A percentile compares a stretch with the other conserved stretches of the same genome.
Evolutionary conservation across 2,888 invertebrate species (phyloP).

Genomic region (Mesopsocus fuscifrons): DNA sequence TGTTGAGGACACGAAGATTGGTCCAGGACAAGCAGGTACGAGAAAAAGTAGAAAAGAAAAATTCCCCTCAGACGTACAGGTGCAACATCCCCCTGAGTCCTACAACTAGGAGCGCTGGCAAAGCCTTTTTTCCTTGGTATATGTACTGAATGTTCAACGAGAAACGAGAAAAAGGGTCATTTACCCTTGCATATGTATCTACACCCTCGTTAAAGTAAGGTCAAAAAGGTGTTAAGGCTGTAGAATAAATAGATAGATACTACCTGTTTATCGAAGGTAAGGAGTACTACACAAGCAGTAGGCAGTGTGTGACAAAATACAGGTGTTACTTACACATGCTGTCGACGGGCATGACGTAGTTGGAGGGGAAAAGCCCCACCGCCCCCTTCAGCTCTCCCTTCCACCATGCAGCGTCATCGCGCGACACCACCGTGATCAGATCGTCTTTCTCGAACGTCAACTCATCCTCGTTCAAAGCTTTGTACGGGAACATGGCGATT

Average conservation of each 20-base stretch:
- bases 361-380: slow-evolving; percentile 86
- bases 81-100: too few relatives aligned
- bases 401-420: slow-evolving; percentile 97
- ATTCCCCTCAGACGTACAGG: background rate
- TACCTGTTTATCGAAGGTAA: slow-evolving; percentile 2
- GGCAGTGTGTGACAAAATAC: slow-evolving; percentile 10
- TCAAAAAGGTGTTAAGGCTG: slow-evolving; percentile 10
- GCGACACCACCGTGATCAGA: slow-evolving; percentile 69
- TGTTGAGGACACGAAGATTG: slow-evolving; percentile 9
- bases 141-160: too few relatives aligned
- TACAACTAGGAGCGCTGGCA: too few relatives aligned
- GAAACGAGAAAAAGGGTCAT: too few relatives aligned
- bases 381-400: slow-evolving; percentile 79
- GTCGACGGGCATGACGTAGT: slow-evolving; percentile 63
- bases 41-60: slow-evolving; percentile 15
- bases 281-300: background rate
- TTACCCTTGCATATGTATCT: too few relatives aligned
- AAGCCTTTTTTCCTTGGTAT: too few relatives aligned
- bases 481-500: slow-evolving; percentile 82
- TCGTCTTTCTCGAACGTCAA: slow-evolving; percentile 82
- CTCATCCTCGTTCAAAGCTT: slow-evolving; percentile 89
- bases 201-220: too few relatives aligned
- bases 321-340: slow-evolving; percentile 34
- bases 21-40: slow-evolving; percentile 11
- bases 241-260: slow-evolving; percentile 4